Conservation (phyloP, 2,113 vertebrate genomes). For the Halichoerus grypus region DNA sequence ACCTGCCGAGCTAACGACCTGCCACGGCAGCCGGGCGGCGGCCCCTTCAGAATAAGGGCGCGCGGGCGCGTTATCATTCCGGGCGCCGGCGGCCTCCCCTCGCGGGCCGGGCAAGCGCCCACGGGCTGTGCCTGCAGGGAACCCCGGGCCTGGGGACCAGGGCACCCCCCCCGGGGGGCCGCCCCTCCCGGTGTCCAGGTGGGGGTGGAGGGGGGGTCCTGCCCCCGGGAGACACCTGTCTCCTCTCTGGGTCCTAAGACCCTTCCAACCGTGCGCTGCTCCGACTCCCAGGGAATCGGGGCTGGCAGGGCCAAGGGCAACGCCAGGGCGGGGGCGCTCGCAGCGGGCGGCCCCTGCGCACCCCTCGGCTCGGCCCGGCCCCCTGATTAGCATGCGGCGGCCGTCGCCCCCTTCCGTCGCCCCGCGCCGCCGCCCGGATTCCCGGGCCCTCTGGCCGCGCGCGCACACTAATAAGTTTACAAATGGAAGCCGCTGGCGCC, state of each 20-base stretch:
- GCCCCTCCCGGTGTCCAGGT: rapidly evolving
- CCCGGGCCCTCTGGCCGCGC: not conserved
- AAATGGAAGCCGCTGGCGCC: slow-evolving; percentile 54
- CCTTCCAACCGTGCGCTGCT: not conserved
- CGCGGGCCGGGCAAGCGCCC: not conserved
- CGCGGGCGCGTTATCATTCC: slow-evolving; percentile 79
- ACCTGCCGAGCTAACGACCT: slow-evolving; percentile 85
- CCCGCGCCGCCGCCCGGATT: not conserved
- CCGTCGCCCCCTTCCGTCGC: not conserved
- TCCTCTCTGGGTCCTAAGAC: not conserved
- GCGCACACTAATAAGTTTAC: slow-evolving; percentile 8
- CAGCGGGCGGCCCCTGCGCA: rapidly evolving
- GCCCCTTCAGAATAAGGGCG: slow-evolving; percentile 59
- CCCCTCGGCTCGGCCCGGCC: rapidly evolving
- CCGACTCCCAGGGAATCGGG: rapidly evolving
- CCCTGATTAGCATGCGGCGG: slow-evolving; percentile 40
- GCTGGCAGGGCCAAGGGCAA: not conserved
- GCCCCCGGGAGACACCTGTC: not conserved
- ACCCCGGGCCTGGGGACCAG: not conserved
- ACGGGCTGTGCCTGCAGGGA: slow-evolving; percentile 45
- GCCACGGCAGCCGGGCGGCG: slow-evolving; percentile 72
- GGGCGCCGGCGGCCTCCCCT: slow-evolving; percentile 36
- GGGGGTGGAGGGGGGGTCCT: not conserved
- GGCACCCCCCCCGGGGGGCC: not conserved
- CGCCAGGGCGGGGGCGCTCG: too few relatives aligned